phyloP scores from a whole-genome alignment of 2,797 vertebrate species.

The Sebastes matsubarae region DNA sequence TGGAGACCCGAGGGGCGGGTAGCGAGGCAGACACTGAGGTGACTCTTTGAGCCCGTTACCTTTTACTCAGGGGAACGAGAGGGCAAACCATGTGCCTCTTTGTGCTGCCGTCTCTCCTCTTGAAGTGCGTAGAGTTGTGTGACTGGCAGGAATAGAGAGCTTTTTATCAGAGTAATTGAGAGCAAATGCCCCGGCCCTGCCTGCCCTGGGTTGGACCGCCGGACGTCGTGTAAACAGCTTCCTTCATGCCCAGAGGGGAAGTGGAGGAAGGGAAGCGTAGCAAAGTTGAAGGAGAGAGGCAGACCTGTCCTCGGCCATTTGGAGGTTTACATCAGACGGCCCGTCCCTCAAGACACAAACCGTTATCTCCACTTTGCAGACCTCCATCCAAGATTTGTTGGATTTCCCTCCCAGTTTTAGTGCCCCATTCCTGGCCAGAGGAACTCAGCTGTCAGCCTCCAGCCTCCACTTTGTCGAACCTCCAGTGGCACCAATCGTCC shows the following conservation, averaged over 20 bases:
- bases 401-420: conserved; percentile 51
- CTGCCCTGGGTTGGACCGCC: conserved; percentile 66
- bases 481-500: conserved; percentile 63
- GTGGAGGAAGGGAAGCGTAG: conserved; percentile 72
- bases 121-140: conserved; percentile 31
- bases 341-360: conserved; percentile 39
- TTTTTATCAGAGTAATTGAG: conserved; percentile 80
- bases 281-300: conserved; percentile 47
- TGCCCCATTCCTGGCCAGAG: conserved; percentile 48
- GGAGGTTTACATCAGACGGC: conserved; percentile 26
- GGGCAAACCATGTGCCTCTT: conserved; percentile 64
- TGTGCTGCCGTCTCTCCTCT: conserved; percentile 51
- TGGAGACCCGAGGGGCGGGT: conserved; percentile 42
- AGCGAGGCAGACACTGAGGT: conserved; percentile 43
- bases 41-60: conserved; percentile 45
- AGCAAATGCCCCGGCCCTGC: conserved; percentile 73
- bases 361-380: conserved; percentile 66
- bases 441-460: conserved; percentile 33
- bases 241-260: conserved; percentile 56
- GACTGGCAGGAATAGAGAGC: conserved; percentile 57
- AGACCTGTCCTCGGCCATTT: conserved; percentile 38
- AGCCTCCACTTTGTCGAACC: conserved; percentile 37
- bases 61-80: conserved; percentile 63
- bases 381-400: conserved; percentile 63
- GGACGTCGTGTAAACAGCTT: conserved; percentile 59